These are phyloP conservation scores for Cephus rjabovi DNA, from an alignment of 2,888 invertebrate species.

Conservation along the genomic window DNA sequence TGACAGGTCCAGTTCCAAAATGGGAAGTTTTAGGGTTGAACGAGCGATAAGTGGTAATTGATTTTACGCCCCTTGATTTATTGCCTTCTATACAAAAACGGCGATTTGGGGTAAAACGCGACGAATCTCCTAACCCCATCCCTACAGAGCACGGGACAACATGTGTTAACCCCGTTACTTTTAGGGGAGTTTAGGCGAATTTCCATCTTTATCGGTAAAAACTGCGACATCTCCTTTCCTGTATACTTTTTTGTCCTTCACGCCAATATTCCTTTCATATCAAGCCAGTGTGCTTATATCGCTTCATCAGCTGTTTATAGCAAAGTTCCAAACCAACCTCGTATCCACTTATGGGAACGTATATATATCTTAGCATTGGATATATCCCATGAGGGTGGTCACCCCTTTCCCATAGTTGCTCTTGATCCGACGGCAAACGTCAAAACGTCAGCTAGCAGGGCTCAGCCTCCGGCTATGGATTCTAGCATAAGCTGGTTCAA, in stretches of 20 bases:
- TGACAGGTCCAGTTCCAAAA: neutral
- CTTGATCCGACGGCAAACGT: conserved; percentile 25
- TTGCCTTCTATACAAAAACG: conserved; percentile 48
- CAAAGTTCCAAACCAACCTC: neutral
- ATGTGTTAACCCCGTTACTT: conserved; percentile 44
- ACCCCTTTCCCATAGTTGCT: neutral
- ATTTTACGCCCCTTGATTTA: conserved; percentile 65
- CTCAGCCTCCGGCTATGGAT: neutral
- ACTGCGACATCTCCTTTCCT: conserved; percentile 15
- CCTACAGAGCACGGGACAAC: conserved; percentile 29
- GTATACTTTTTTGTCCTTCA: conserved; percentile 21
- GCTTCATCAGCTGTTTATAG: neutral
- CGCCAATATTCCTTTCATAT: conserved; percentile 6
- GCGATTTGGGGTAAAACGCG: conserved; percentile 59
- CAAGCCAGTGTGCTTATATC: neutral
- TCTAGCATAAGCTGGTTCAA: conserved; percentile 44
- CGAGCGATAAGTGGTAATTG: conserved; percentile 62
- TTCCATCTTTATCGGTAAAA: conserved; percentile 57
- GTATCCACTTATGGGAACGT: neutral
- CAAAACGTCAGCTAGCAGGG: conserved; percentile 30
- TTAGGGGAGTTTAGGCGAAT: conserved; percentile 33
- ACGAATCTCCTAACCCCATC: conserved; percentile 47
- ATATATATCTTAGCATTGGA: neutral
- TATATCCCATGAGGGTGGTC: neutral
- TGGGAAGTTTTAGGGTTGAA: conserved; percentile 12